Percentiles rank a stretch among this genome's conserved stretches.
These are phyloP conservation scores for Plecturocebus donacophilus DNA, from an alignment of 2,113 vertebrate species.

Conservation along the genomic window DNA sequence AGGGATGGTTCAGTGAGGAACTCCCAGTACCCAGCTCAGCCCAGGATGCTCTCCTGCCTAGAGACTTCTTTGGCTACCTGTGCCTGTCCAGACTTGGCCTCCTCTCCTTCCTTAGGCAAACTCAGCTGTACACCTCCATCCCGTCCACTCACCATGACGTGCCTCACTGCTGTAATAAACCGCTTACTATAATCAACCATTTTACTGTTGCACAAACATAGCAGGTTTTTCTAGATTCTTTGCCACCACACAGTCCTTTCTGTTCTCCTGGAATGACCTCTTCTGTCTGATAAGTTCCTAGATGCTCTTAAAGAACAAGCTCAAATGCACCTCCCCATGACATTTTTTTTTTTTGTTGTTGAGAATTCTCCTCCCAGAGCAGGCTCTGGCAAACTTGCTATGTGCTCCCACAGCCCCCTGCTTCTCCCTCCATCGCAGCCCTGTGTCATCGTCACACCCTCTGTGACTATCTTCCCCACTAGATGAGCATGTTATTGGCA, in stretches of 20 bases:
- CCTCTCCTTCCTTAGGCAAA: neutral
- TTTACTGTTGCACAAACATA: neutral
- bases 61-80: neutral
- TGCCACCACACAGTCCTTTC: neutral
- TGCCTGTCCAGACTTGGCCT: neutral
- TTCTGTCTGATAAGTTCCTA: neutral
- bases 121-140: neutral
- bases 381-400: rapidly evolving
- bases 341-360: neutral
- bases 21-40: neutral
- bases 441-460: rapidly evolving
- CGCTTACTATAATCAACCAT: neutral
- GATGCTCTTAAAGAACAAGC: neutral
- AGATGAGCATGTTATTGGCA: neutral
- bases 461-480: neutral
- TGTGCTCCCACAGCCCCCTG: rapidly evolving
- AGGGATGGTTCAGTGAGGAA: neutral
- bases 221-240: neutral
- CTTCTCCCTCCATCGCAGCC: neutral
- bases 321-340: neutral
- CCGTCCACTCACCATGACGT: rapidly evolving
- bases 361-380: no score
- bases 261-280: neutral
- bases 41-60: neutral
- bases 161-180: neutral